Evolutionary conservation across 2,113 vertebrate genomes (phyloP).

Genomic region (Engystomops pustulosus): DNA sequence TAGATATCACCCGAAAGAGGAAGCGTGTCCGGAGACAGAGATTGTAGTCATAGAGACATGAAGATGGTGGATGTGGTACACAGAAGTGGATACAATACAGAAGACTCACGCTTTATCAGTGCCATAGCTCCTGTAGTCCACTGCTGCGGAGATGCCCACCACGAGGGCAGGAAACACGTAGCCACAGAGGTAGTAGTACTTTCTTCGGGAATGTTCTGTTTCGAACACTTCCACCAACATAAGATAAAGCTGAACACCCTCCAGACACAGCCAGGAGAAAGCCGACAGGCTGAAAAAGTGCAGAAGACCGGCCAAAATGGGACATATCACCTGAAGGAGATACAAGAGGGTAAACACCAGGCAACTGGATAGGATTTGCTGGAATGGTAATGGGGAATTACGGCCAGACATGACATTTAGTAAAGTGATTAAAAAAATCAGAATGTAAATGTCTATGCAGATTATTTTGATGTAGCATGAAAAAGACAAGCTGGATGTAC

Average conservation of each 20-base stretch:
- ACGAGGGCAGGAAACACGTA: conserved; percentile 92
- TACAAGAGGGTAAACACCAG: neutral
- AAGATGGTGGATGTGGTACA: neutral
- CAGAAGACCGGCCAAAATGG: conserved; percentile 88
- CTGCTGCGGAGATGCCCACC: conserved; percentile 89
- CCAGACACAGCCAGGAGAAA: conserved; percentile 93
- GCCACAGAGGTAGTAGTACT: conserved; percentile 92
- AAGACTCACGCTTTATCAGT: conserved; percentile 88
- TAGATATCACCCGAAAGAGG: neutral
- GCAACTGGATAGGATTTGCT: neutral
- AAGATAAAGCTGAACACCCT: conserved; percentile 92
- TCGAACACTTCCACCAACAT: conserved; percentile 93
- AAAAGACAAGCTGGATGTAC: neutral
- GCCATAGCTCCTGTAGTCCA: conserved; percentile 94
- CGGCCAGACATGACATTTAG: neutral
- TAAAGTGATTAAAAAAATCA: no score
- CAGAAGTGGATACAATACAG: neutral
- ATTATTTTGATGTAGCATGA: neutral
- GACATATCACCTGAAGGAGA: conserved; percentile 83
- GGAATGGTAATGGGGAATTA: neutral
- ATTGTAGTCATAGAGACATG: neutral
- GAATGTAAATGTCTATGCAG: neutral
- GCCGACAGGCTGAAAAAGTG: conserved; percentile 95
- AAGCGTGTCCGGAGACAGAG: neutral
- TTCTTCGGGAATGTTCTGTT: conserved; percentile 89